phyloP scores from a whole-genome alignment of 2,113 vertebrate species.

The Egretta garzetta region DNA sequence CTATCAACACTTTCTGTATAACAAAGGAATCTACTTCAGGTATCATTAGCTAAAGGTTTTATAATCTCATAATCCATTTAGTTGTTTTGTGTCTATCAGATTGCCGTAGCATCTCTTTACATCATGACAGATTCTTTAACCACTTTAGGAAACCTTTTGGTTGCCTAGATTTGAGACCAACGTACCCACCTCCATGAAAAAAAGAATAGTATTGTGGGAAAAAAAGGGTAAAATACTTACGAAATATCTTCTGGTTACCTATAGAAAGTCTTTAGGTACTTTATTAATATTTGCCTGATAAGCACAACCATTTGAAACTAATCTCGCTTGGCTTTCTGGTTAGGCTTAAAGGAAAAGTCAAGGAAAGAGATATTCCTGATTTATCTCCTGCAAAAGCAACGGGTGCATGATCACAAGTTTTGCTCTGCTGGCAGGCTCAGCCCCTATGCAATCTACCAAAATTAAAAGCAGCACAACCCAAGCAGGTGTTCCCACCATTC shows the following conservation, averaged over 20 bases:
- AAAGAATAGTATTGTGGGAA: background rate
- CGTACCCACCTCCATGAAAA: background rate
- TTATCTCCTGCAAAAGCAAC: background rate
- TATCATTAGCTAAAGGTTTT: background rate
- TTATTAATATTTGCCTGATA: background rate
- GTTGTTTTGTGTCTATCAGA: background rate
- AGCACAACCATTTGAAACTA: background rate
- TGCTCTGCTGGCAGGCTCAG: background rate
- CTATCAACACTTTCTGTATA: background rate
- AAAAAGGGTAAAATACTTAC: background rate
- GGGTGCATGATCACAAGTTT: background rate
- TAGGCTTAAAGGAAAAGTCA: background rate
- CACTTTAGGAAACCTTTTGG: background rate
- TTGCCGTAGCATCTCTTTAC: background rate
- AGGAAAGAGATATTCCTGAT: background rate
- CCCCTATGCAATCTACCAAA: background rate
- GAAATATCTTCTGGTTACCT: background rate
- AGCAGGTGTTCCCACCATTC: background rate
- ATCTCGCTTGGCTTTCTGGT: background rate
- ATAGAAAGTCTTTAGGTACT: background rate
- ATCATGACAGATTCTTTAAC: background rate
- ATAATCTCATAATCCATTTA: background rate
- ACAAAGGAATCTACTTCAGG: background rate
- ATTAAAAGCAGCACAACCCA: background rate
- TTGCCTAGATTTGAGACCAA: background rate